Evolutionary conservation across 2,888 invertebrate species (phyloP), one percentile per base, ranked within the genome.

Genomic region (Cephus rjabovi): DNA sequence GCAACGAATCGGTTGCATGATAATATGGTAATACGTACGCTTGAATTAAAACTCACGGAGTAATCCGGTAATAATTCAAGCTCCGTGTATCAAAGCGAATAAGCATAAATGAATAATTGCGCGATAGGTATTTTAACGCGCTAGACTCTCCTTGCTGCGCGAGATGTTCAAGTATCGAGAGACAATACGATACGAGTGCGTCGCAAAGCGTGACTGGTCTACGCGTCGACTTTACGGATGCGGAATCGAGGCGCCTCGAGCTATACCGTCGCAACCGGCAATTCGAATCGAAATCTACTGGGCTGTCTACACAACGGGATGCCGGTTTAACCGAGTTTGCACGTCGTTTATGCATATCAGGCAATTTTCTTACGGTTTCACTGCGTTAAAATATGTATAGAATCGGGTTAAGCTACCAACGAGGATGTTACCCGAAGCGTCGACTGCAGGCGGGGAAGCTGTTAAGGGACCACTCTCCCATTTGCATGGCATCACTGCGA

Each of bases 21-120:
- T 90, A 89, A 88, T 87, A 89, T 90, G 89, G 87, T 89, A 89
- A 90, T 90, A 87, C 84, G 86, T 87, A 15, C 40, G 40, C 15
- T 87, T 86, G 87, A 88, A 89, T 89, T 89, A 88, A 89, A 90
- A 89, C 85, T 87, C 86, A 85, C 86, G 86, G 70, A 68, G 87
- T 88, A 90, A 89, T 88, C 89, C 88, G 86, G 89, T 88, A 90
- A 90, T 90, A 89, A 90, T 90, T 90, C 89, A 90, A 88, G 89
- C 89, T 90, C 88, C 88, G 87, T 90, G 87, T 89, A 90, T 90
- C 89, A 89, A 87, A 84, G 83, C 87, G 88, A 90, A 90, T 90
- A 90, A 90, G 90, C 90, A 90, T 90, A 90, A 90, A 90, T 90
- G 90, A 90, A 90, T 90, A 90, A 90, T 87, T 88, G 89, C 87